Evolutionary conservation across 2,797 vertebrate genomes (phyloP).

Genomic region (Anisognathus igniventris): DNA sequence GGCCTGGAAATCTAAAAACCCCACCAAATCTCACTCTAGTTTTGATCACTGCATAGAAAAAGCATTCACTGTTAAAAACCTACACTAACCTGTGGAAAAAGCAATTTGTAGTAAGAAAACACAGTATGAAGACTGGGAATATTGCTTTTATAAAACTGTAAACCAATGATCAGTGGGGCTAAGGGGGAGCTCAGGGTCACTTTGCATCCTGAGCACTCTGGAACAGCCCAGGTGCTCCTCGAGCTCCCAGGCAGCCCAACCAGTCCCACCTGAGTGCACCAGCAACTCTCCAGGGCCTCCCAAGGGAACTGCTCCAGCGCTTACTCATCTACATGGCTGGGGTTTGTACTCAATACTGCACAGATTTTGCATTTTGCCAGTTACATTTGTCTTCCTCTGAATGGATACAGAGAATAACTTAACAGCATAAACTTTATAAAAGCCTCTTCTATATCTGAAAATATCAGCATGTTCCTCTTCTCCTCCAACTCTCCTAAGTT

Average conservation of each 20-base stretch:
- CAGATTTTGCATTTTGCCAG: neutral
- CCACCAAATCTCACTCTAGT: neutral
- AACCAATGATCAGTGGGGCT: neutral
- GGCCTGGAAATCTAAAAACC: neutral
- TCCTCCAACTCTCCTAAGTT: neutral
- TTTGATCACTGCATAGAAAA: neutral
- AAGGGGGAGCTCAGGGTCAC: neutral
- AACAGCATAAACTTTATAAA: neutral
- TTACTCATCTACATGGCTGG: neutral
- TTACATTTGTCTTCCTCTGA: neutral
- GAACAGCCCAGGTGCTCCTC: neutral
- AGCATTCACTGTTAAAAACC: neutral
- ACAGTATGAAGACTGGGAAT: neutral
- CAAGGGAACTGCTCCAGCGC: neutral
- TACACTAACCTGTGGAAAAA: neutral
- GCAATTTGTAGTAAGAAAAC: neutral
- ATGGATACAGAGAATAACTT: neutral
- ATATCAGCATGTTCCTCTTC: neutral
- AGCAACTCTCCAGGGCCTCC: neutral
- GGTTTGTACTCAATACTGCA: neutral
- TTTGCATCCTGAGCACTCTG: neutral
- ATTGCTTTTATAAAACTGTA: neutral
- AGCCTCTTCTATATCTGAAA: neutral
- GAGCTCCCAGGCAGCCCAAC: neutral
- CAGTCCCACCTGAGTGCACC: neutral